Evolutionary conservation across 2,888 invertebrate species (phyloP).

Genomic region (Diaperis boleti): DNA sequence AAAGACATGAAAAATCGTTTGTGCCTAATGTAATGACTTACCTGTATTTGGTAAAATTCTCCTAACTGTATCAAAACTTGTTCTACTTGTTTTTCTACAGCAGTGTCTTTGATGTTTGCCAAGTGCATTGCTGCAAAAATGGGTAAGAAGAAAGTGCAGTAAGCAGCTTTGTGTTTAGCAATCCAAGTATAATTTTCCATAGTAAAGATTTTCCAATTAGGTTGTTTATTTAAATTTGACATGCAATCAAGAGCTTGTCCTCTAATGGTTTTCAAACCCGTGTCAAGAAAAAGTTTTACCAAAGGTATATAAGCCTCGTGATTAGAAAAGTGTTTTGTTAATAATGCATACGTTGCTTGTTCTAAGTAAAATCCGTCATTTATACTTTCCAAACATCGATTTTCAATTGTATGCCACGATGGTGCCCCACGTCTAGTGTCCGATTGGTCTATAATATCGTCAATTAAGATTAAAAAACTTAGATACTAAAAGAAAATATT

Average conservation of each 20-base stretch:
- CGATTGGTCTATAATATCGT: slow-evolving; percentile 93
- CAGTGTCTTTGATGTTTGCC: slow-evolving; percentile 81
- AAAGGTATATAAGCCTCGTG: slow-evolving; percentile 82
- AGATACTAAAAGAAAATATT: slow-evolving; percentile 77
- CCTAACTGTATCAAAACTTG: slow-evolving; percentile 92
- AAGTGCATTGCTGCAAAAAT: slow-evolving; percentile 89
- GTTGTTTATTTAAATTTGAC: slow-evolving; percentile 71
- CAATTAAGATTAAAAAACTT: slow-evolving; percentile 85
- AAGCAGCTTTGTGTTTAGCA: slow-evolving; percentile 92
- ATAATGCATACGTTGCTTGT: slow-evolving; percentile 79
- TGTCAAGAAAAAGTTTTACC: slow-evolving; percentile 87
- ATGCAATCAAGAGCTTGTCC: slow-evolving; percentile 87
- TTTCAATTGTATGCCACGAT: slow-evolving; percentile 88
- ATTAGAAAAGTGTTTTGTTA: slow-evolving; percentile 81
- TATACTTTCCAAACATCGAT: slow-evolving; percentile 80
- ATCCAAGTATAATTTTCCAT: slow-evolving; percentile 89
- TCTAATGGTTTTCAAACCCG: slow-evolving; percentile 77
- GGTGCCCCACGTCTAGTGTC: slow-evolving; percentile 85
- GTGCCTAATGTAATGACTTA: slow-evolving; percentile 56
- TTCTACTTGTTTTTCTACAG: slow-evolving; percentile 86
- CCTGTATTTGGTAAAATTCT: slow-evolving; percentile 95
- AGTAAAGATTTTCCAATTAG: slow-evolving; percentile 79
- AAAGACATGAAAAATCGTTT: slow-evolving; percentile 35
- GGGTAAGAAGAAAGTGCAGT: no score
- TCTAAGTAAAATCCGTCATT: slow-evolving; percentile 90